Conservation (phyloP, 2,113 vertebrate species). For the Microcebus lehilahytsara region DNA sequence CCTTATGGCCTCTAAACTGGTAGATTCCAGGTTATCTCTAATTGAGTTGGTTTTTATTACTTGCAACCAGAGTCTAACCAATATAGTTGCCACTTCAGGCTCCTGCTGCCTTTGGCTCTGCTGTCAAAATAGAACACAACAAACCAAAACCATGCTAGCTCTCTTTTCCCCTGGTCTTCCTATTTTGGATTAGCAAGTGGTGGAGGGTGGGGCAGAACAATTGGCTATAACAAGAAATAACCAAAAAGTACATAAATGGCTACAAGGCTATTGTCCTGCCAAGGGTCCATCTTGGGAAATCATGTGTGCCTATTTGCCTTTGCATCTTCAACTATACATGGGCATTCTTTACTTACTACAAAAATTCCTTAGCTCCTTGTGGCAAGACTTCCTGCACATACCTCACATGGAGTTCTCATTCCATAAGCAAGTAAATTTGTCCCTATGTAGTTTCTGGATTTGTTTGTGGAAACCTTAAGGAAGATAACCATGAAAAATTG, state of each 20-base stretch:
- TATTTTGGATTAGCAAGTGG: not conserved
- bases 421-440: not conserved
- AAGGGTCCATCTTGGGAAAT: not conserved
- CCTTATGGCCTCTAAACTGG: rapidly evolving
- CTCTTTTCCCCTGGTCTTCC: not conserved
- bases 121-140: not conserved
- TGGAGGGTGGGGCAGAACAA: not conserved
- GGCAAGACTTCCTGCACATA: not conserved
- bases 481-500: not conserved
- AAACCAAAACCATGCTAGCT: not conserved
- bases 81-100: not conserved
- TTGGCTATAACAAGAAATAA: not conserved
- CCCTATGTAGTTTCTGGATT: not conserved
- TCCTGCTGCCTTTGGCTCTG: not conserved
- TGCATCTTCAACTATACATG: rapidly evolving
- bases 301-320: not conserved
- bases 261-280: rapidly evolving
- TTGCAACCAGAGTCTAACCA: not conserved
- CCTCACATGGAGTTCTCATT: not conserved
- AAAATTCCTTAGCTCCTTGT: not conserved
- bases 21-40: not conserved
- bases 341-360: not conserved
- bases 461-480: not conserved
- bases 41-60: not conserved
- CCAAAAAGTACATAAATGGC: rapidly evolving